Conservation (phyloP, 2,888 invertebrate species). For the Xestia xanthographa region DNA sequence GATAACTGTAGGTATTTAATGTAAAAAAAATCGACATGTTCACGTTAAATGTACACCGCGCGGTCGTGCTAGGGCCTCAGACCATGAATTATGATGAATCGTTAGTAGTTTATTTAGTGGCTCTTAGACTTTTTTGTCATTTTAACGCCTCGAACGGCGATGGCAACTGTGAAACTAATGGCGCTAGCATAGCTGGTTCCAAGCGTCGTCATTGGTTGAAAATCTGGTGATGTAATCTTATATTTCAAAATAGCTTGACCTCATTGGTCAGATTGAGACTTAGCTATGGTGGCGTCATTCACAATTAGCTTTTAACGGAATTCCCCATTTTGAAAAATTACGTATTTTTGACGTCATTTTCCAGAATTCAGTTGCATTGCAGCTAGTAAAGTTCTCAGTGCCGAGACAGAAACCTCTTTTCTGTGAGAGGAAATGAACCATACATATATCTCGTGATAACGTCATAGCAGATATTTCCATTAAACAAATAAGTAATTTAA, state of each 20-base stretch:
- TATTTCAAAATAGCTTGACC: not conserved
- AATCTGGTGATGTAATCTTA: not conserved
- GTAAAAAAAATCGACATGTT: too few species aligned
- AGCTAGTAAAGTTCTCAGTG: not conserved
- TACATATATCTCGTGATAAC: not conserved
- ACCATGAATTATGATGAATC: constrained; percentile 39
- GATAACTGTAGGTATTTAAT: too few species aligned
- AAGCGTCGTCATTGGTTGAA: not conserved
- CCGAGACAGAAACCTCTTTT: not conserved
- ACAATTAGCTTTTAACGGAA: not conserved
- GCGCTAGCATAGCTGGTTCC: not conserved
- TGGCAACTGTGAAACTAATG: not conserved
- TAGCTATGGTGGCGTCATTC: not conserved
- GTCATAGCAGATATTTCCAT: not conserved
- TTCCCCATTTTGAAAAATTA: not conserved
- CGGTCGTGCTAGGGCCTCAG: too few species aligned
- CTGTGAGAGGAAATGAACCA: not conserved
- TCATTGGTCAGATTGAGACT: not conserved
- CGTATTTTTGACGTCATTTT: not conserved
- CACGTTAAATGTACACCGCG: too few species aligned
- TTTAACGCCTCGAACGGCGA: not conserved
- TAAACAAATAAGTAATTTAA: not conserved
- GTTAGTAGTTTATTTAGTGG: constrained; percentile 29
- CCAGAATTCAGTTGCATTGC: not conserved
- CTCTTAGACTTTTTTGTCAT: not conserved